Evolutionary conservation across 2,888 invertebrate genomes (phyloP).

Genomic region (Nemapogon koenigi): DNA sequence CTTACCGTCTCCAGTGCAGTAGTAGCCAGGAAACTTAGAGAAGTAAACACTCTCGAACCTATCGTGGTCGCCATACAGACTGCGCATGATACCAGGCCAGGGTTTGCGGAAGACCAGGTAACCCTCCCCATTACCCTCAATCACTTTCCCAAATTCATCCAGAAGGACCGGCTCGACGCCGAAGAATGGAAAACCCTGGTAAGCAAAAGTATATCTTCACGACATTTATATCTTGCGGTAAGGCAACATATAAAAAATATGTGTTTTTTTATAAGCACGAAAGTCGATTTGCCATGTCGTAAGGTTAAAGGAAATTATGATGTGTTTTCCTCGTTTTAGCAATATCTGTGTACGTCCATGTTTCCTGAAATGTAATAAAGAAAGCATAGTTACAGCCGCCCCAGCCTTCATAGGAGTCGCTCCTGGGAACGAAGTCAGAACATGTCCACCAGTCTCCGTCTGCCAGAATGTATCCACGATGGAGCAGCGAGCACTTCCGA

Average conservation of each 20-base stretch:
- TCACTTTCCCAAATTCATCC: slow-evolving; percentile 84
- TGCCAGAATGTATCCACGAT: slow-evolving; percentile 99
- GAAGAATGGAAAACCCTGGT: slow-evolving; percentile 94
- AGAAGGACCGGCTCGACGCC: slow-evolving; percentile 90
- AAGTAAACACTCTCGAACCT: slow-evolving; percentile 93
- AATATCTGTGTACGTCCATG: too few species aligned
- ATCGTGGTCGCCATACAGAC: slow-evolving; percentile 89
- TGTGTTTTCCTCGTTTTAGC: background rate
- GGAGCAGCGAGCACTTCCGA: slow-evolving; percentile 85
- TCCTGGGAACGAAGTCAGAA: slow-evolving; percentile 94
- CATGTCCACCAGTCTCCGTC: slow-evolving; percentile 98
- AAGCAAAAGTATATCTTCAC: background rate
- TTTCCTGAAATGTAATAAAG: background rate
- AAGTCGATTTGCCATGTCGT: background rate
- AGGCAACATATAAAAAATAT: background rate
- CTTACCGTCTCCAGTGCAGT: slow-evolving; percentile 96
- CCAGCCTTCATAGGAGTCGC: slow-evolving; percentile 98
- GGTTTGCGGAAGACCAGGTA: slow-evolving; percentile 93
- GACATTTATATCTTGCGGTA: background rate
- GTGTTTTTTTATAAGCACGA: too few species aligned
- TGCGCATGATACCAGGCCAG: slow-evolving; percentile 99
- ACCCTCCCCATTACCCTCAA: slow-evolving; percentile 91
- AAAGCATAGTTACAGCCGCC: slow-evolving; percentile 92
- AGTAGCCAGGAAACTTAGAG: slow-evolving; percentile 94
- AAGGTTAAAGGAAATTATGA: background rate